These are phyloP conservation scores for Trichoplusia ni DNA, from an alignment of 1,140 invertebrate species.

Conservation along the genomic window DNA sequence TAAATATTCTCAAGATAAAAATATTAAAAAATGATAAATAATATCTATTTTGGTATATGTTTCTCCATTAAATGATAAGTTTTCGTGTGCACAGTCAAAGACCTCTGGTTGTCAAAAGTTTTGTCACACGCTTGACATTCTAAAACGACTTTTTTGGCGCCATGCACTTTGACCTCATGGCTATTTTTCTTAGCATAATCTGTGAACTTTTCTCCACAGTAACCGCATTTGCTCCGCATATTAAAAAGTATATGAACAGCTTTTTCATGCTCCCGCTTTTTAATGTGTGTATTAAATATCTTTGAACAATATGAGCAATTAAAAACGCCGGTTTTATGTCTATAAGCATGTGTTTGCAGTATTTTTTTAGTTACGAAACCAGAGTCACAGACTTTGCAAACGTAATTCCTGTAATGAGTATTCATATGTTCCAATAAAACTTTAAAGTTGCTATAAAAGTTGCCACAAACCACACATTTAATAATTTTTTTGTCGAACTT, in stretches of 20 bases:
- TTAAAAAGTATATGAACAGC: constrained; percentile 52
- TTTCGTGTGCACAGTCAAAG: constrained; percentile 56
- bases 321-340: constrained; percentile 57
- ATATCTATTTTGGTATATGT: not conserved
- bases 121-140: constrained; percentile 61
- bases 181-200: constrained; percentile 65
- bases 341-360: constrained; percentile 53
- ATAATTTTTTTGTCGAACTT: constrained; percentile 45
- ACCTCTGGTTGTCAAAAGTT: constrained; percentile 60
- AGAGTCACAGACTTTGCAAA: constrained; percentile 50
- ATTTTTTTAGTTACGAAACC: constrained; percentile 60
- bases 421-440: constrained; percentile 67
- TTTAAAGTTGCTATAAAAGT: constrained; percentile 62
- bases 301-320: constrained; percentile 56
- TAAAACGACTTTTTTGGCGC: constrained; percentile 45
- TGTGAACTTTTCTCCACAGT: constrained; percentile 62
- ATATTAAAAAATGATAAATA: not conserved
- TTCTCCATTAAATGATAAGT: constrained; percentile 53
- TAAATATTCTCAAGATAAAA: not conserved
- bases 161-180: constrained; percentile 60
- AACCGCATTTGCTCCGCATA: constrained; percentile 60
- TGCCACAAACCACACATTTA: constrained; percentile 51
- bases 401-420: constrained; percentile 55
- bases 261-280: constrained; percentile 58
- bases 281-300: constrained; percentile 53